phyloP scores from a whole-genome alignment of 2,888 invertebrate species.

The Dynastes grantii region DNA sequence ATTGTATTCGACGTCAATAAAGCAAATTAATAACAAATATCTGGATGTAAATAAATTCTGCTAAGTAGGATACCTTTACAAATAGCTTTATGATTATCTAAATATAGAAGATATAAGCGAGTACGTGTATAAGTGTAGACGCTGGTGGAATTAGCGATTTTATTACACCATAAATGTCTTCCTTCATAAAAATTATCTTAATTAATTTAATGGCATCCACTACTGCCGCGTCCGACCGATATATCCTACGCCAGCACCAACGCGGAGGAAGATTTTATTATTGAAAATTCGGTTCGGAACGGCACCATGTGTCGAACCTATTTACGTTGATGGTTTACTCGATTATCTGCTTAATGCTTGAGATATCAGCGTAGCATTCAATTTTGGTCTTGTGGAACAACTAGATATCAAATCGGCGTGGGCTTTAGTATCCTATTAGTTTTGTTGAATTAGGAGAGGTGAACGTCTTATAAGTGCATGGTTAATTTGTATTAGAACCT shows the following conservation, averaged over 20 bases:
- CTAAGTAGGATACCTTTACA: background rate
- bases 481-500: no score
- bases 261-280: background rate
- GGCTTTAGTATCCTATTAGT: no score
- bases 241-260: background rate
- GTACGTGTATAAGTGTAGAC: background rate
- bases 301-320: background rate
- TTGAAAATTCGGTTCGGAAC: background rate
- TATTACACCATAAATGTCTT: slow-evolving; percentile 11
- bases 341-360: no score
- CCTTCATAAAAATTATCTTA: slow-evolving; percentile 10
- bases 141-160: background rate
- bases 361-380: no score
- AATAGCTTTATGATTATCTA: background rate
- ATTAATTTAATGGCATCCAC: slow-evolving; percentile 11
- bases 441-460: no score
- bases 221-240: background rate
- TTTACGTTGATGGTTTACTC: no score
- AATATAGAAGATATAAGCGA: background rate
- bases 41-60: no score
- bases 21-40: no score
- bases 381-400: no score
- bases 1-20: no score
- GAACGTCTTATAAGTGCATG: no score
- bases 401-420: no score